Conservation (phyloP, 2,888 invertebrate species). For the Diaphora mendica region DNA sequence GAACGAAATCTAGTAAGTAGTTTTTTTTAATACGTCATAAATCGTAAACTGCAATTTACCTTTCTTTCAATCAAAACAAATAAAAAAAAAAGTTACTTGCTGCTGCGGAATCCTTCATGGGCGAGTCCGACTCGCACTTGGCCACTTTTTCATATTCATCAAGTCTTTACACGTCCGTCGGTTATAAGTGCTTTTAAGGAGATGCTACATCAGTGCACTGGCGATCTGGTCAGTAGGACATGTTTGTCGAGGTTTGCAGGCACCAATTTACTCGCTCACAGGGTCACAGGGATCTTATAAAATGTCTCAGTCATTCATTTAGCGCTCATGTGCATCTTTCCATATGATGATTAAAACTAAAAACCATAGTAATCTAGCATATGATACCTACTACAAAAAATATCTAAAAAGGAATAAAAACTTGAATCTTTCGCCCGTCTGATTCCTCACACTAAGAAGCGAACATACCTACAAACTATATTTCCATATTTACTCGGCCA, state of each 20-base stretch:
- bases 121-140: no score
- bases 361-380: background rate
- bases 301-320: background rate
- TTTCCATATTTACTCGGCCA: constrained; percentile 42
- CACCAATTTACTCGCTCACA: background rate
- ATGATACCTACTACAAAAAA: background rate
- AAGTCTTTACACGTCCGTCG: background rate
- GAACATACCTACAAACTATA: constrained; percentile 43
- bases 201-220: no score
- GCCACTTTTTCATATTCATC: background rate
- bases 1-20: no score
- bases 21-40: no score
- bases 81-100: no score
- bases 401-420: constrained; percentile 15
- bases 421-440: constrained; percentile 13
- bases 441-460: constrained; percentile 25
- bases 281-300: background rate
- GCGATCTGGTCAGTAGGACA: background rate
- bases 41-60: no score
- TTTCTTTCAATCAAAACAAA: no score
- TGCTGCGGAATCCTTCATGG: no score
- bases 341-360: no score
- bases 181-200: no score
- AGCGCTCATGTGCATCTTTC: background rate
- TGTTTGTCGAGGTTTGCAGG: background rate